These are phyloP conservation scores for Iselma pallidipennis DNA, from an alignment of 2,888 invertebrate species.

Conservation along the genomic window DNA sequence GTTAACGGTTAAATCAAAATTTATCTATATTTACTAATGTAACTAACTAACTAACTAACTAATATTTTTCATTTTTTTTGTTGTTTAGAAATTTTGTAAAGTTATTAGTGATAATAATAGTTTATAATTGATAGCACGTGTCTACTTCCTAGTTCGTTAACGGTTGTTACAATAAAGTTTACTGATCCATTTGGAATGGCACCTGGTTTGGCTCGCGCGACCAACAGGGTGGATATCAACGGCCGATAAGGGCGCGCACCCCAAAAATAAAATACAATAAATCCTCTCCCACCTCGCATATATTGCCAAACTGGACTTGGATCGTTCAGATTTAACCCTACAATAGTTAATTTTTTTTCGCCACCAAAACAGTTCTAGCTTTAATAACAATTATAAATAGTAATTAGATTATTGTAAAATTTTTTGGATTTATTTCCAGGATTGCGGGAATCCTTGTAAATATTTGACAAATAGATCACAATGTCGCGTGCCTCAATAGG, in stretches of 20 bases:
- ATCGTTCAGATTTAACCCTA: neutral
- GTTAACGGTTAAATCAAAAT: neutral
- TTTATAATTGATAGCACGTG: slow-evolving; percentile 28
- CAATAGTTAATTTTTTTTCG: neutral
- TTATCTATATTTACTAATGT: too few species aligned
- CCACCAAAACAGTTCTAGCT: too few species aligned
- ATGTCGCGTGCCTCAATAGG: slow-evolving; percentile 22
- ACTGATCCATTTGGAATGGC: slow-evolving; percentile 28
- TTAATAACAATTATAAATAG: too few species aligned
- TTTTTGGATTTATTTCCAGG: too few species aligned
- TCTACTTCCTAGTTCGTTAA: slow-evolving; percentile 36
- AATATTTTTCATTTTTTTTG: too few species aligned
- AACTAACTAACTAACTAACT: too few species aligned
- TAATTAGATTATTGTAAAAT: too few species aligned
- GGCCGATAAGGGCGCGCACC: slow-evolving; percentile 37
- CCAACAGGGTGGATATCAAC: slow-evolving; percentile 34
- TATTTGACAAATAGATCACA: neutral
- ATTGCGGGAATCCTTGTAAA: too few species aligned
- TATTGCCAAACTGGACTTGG: slow-evolving; percentile 7
- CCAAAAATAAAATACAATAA: slow-evolving; percentile 20
- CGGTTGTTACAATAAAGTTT: slow-evolving; percentile 23
- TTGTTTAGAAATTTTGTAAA: too few species aligned
- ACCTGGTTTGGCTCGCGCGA: slow-evolving; percentile 36
- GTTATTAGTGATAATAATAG: neutral
- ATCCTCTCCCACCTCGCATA: slow-evolving; percentile 10